These are phyloP conservation scores for Cuniculus paca DNA, from an alignment of 2,797 vertebrate species.

Conservation along the genomic window DNA sequence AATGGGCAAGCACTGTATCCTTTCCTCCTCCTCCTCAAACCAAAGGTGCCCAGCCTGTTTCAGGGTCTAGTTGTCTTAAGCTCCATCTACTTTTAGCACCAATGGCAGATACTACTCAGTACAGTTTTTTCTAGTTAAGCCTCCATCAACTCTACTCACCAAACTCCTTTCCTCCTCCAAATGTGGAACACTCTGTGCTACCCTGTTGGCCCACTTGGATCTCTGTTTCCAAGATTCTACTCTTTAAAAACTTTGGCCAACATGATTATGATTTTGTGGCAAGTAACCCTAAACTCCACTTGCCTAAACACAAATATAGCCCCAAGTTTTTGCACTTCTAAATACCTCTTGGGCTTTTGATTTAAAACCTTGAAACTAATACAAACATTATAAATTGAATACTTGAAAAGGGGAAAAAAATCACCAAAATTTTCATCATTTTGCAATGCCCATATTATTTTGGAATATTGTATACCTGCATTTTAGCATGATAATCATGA, in stretches of 20 bases:
- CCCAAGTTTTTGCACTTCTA: background rate
- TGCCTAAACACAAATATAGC: background rate
- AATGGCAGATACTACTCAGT: background rate
- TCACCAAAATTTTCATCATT: background rate
- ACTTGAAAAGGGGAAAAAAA: background rate
- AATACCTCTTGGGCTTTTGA: background rate
- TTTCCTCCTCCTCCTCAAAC: background rate
- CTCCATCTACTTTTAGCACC: background rate
- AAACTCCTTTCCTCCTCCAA: background rate
- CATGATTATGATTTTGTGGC: background rate
- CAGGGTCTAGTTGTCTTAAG: background rate
- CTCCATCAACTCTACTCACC: background rate
- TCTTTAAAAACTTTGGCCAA: background rate
- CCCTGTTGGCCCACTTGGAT: background rate
- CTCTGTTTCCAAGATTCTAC: background rate
- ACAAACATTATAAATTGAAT: background rate
- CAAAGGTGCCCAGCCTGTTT: background rate
- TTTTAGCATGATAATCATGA: conserved; percentile 1
- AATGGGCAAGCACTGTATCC: background rate
- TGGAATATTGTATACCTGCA: background rate
- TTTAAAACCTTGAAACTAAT: conserved; percentile 17
- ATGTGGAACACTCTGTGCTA: background rate
- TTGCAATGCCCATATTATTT: background rate
- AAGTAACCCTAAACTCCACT: background rate
- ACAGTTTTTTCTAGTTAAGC: background rate